A percentile compares a stretch with the other conserved stretches of the same genome.
phyloP scores from a whole-genome alignment of 2,113 vertebrate species.

The Etheostoma cragini region DNA sequence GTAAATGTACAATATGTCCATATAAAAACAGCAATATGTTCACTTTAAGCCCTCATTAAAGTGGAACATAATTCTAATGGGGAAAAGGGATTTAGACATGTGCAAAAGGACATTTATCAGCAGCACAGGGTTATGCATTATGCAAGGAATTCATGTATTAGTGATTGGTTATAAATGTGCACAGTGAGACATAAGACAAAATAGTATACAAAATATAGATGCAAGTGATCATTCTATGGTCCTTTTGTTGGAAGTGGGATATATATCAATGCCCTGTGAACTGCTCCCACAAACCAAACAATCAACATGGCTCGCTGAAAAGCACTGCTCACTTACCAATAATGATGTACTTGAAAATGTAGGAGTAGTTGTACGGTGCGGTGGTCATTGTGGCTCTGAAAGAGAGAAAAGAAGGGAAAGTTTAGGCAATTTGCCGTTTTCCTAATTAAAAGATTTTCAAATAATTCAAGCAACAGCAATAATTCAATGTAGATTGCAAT shows the following conservation, averaged over 20 bases:
- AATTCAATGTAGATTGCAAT: not conserved
- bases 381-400: constrained; percentile 98
- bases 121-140: not conserved
- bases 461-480: not conserved
- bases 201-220: not conserved
- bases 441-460: not conserved
- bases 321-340: constrained; percentile 91
- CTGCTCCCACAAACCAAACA: not conserved
- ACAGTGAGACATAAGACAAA: too few species aligned
- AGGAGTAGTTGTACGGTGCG: constrained; percentile 99
- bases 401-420: constrained; percentile 52
- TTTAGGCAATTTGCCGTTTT: not conserved
- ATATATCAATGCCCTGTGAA: not conserved
- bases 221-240: not conserved
- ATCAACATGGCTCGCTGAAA: not conserved
- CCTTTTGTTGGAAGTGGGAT: not conserved
- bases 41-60: not conserved
- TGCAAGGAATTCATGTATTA: not conserved
- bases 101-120: not conserved
- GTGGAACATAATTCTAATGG: not conserved
- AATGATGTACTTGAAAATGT: constrained; percentile 99
- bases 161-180: too few species aligned
- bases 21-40: not conserved
- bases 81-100: not conserved
- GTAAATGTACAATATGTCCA: constrained; percentile 4